Evolutionary conservation across 2,113 vertebrate genomes (phyloP).

Genomic region (Clarias magur): DNA sequence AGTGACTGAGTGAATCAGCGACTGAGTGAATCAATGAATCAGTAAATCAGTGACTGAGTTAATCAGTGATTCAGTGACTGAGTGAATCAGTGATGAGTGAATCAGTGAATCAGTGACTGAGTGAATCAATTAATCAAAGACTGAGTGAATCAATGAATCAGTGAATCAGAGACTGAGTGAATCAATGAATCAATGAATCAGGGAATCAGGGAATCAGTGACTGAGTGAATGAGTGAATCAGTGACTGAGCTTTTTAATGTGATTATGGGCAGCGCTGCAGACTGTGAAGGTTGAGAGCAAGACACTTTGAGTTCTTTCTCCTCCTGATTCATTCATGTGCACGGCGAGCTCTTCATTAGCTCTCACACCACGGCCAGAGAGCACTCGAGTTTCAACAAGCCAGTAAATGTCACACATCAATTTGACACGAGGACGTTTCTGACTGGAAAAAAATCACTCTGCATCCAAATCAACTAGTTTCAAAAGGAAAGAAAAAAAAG

Average conservation of each 20-base stretch:
- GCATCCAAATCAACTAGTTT: conserved; percentile 7
- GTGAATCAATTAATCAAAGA: too few relatives aligned
- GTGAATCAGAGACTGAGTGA: too few relatives aligned
- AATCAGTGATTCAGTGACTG: too few relatives aligned
- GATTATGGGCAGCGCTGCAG: not conserved
- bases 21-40: too few relatives aligned
- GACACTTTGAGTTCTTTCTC: not conserved
- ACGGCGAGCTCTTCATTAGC: not conserved
- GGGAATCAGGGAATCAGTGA: not conserved
- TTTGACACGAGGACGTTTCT: conserved; percentile 9
- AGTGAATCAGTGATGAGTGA: too few relatives aligned
- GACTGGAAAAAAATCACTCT: not conserved
- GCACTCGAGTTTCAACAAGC: conserved; percentile 12
- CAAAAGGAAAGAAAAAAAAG: not conserved
- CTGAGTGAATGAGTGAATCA: not conserved
- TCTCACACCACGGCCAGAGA: not conserved
- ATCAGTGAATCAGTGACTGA: too few relatives aligned
- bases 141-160: too few relatives aligned
- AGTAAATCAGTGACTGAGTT: too few relatives aligned
- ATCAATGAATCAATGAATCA: too few relatives aligned
- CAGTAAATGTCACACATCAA: conserved; percentile 24
- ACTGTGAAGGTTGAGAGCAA: not conserved
- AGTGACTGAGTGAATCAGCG: too few relatives aligned
- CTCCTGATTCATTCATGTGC: conserved; percentile 12
- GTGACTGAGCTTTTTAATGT: not conserved